Conservation (phyloP, 2,113 vertebrate species). For the Vulpes ferrilata region DNA sequence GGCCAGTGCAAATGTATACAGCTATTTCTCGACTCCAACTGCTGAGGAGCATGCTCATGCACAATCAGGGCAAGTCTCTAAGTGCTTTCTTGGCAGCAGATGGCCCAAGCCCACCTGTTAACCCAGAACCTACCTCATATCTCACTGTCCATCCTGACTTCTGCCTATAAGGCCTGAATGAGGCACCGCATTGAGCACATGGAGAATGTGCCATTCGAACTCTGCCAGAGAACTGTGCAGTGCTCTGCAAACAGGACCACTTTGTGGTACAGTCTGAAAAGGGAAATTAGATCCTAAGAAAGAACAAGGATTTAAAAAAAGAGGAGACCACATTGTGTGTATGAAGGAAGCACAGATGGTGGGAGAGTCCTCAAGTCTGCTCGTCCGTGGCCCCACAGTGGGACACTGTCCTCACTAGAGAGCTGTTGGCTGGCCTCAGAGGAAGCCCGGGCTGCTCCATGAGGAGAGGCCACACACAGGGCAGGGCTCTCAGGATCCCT, state of each 20-base stretch:
- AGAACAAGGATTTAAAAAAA: neutral
- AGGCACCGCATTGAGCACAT: accelerated
- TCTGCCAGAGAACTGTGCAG: neutral
- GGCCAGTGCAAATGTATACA: too few species aligned
- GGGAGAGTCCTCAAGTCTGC: neutral
- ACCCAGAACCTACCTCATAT: neutral
- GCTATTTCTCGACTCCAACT: neutral
- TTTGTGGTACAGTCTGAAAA: neutral
- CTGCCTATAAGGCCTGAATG: neutral
- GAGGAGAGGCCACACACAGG: neutral
- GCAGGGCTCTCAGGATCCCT: neutral
- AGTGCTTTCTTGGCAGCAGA: neutral
- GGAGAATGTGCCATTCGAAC: neutral
- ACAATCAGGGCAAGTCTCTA: accelerated
- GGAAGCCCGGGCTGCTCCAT: neutral
- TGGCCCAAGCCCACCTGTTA: neutral
- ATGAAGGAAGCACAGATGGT: neutral
- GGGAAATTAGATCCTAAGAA: neutral
- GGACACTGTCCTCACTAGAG: neutral
- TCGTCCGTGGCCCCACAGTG: accelerated
- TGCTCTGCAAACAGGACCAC: neutral
- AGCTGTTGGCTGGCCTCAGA: neutral
- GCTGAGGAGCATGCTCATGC: accelerated
- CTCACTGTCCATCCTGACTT: neutral
- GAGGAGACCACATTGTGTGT: neutral